phyloP scores from a whole-genome alignment of 2,888 invertebrate species.

The Hyles lineata region DNA sequence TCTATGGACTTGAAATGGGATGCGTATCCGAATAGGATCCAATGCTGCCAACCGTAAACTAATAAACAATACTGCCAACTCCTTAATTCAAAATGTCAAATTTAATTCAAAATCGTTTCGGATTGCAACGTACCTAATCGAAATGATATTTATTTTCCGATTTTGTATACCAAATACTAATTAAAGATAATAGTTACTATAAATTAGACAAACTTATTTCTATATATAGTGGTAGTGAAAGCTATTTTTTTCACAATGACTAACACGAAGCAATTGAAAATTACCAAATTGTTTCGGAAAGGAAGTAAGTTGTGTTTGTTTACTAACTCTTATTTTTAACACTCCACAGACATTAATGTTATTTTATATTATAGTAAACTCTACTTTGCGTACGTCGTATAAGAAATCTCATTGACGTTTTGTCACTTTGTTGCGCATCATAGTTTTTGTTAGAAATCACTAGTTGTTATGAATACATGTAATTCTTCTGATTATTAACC shows the following conservation, averaged over 20 bases:
- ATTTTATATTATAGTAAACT: too few relatives aligned
- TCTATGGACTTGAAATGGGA: background rate
- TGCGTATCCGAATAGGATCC: background rate
- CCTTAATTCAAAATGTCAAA: background rate
- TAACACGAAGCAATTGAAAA: slow-evolving; percentile 62
- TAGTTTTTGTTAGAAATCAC: too few relatives aligned
- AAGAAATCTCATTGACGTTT: too few relatives aligned
- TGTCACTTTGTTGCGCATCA: too few relatives aligned
- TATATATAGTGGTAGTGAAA: too few relatives aligned
- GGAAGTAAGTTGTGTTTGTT: slow-evolving; percentile 48
- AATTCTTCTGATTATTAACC: too few relatives aligned
- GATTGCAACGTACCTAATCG: background rate
- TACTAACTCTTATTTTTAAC: background rate
- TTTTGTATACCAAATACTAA: background rate
- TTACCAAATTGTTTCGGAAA: slow-evolving; percentile 66
- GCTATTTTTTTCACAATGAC: slow-evolving; percentile 16
- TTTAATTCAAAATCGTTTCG: background rate
- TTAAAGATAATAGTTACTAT: too few relatives aligned
- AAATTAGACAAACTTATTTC: too few relatives aligned
- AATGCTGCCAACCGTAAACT: background rate
- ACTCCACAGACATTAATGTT: background rate
- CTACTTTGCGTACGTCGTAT: too few relatives aligned
- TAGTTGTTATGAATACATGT: too few relatives aligned
- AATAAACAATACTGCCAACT: too few relatives aligned
- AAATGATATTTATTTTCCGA: background rate